Base-by-base conservation (phyloP, 2,113 vertebrate species). In the Percopsis transmontana region DNA sequence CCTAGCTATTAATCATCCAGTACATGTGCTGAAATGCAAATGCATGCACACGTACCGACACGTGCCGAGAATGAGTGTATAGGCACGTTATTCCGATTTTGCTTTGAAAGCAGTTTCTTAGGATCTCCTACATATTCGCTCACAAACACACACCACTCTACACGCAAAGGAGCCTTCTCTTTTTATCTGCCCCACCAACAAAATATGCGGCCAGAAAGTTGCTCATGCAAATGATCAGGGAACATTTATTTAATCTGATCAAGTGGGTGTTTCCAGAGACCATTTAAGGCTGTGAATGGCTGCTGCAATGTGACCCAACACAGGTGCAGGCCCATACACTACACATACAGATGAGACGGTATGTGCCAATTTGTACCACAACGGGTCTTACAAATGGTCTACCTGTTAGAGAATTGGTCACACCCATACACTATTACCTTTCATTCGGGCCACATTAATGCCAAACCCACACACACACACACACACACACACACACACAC, bases 61-160 rank as follows among this genome's bases (percentile, higher is more conserved):
- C 12, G 33, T 57, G 74, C 76, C 70, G 63, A 70, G 54, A 81
- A 82, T 69, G 71, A 66, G 45, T 81, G 76, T 81, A 58, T 21
- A 62, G 80, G 81, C 75, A 85, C 76, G 82, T 87, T 76, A 82
- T 72, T 77, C 66, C 52, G 59, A 66, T 82, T 74, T 73, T 84
- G 84, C 87, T 74, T 76, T 83, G 81, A 82, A 78, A 77, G 81
- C 82, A 63, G 66, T 84, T 80, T 74, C 66, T 66, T 45, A 23
- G 62, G 76, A 74, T 68, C 51, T 52, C 54, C 21, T 44, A 58
- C 78, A 81, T 69, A 68, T 44, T 62, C 39, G 42, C 33, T 16
- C 24, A 67, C 14, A 65, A 47, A 59, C 62, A 54, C 40, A 57
- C 16, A 66, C 15, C n/a, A n/a, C n/a, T n/a, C 27, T 38, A 63